Evolutionary conservation across 2,888 invertebrate species (phyloP), one percentile per base, ranked within the genome.

Genomic region (Tipula confusa): DNA sequence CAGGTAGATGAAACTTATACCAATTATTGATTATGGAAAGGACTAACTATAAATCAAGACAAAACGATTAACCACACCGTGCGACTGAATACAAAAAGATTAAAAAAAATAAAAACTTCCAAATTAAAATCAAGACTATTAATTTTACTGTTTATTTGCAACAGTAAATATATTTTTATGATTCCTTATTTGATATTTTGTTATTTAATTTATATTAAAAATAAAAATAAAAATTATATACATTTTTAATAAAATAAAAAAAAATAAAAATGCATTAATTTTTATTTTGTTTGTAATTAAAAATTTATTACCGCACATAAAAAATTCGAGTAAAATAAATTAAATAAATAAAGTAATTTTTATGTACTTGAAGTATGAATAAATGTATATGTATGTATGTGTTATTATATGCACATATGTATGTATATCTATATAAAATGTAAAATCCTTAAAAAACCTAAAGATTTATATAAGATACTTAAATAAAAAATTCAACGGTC

Each of bases 131-230:
- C 64, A 64, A 24, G 64, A 64, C 64, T 64, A 64, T 64, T 64
- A 64, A 64, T 64, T 64, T 64, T 64, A 24, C 64, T 64, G 64
- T 64, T 64, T 64, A 64, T 64, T 64, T 64, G 64, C 64, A 64
- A 64, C 64, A 64, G 64, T 64, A 64, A 64, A 64, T 64, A 64
- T 64, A 64, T 64, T 64, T 43, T 64, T 64, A 64, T 64, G 64
- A 64, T 64, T 64, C 64, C 64, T 64, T 64, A 64, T 64, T 64
- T 64, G 18, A 64, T 64, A 64, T 64, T 64, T 64, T 64, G 64
- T 64, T 64, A 64, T 64, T 64, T 64, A 64, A 64, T 64, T 64
- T 64, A 64, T 64, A 64, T 64, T 64, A 64, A 64, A 64, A 64
- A 64, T 64, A 64, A 64, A n/a, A 64, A 64, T 64, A 64, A 64